phyloP scores from a whole-genome alignment of 2,797 vertebrate species.

The Pangasius larnaudii region DNA sequence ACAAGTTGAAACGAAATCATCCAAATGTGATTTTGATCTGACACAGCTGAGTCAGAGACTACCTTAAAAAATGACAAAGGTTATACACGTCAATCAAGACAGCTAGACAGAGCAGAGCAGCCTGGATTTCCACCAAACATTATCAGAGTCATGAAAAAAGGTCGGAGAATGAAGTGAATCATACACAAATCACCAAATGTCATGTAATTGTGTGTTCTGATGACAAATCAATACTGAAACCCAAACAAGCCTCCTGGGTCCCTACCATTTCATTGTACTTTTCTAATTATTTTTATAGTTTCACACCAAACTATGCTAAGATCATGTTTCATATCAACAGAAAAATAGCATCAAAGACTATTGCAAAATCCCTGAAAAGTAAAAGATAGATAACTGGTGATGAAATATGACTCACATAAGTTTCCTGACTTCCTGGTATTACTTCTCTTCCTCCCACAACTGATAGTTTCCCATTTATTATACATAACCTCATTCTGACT shows the following conservation, averaged over 20 bases:
- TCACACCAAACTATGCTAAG: slow-evolving; percentile 1
- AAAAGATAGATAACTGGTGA: slow-evolving; percentile 26
- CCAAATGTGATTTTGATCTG: slow-evolving; percentile 60
- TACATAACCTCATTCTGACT: background rate
- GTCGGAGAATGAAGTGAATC: slow-evolving; percentile 24
- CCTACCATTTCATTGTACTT: slow-evolving; percentile 12
- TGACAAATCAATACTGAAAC: slow-evolving; percentile 19
- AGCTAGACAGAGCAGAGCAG: slow-evolving; percentile 56
- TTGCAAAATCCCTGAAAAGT: slow-evolving; percentile 48
- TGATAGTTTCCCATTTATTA: background rate
- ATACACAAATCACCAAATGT: slow-evolving; percentile 31
- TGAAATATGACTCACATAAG: slow-evolving; percentile 10
- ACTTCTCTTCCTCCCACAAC: background rate
- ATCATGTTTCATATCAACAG: slow-evolving; percentile 22
- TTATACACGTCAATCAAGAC: slow-evolving; percentile 53
- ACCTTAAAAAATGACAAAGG: slow-evolving; percentile 62
- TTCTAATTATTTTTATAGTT: background rate
- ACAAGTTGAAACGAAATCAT: slow-evolving; percentile 79
- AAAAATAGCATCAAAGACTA: slow-evolving; percentile 34
- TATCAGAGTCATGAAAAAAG: slow-evolving; percentile 21
- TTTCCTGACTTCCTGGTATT: slow-evolving; percentile 6
- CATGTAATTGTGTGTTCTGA: slow-evolving; percentile 35
- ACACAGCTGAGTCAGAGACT: slow-evolving; percentile 65
- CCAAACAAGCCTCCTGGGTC: background rate
- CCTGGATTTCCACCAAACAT: slow-evolving; percentile 53